phyloP scores from a whole-genome alignment of 2,113 vertebrate species.

The Aspidoscelis tigris region DNA sequence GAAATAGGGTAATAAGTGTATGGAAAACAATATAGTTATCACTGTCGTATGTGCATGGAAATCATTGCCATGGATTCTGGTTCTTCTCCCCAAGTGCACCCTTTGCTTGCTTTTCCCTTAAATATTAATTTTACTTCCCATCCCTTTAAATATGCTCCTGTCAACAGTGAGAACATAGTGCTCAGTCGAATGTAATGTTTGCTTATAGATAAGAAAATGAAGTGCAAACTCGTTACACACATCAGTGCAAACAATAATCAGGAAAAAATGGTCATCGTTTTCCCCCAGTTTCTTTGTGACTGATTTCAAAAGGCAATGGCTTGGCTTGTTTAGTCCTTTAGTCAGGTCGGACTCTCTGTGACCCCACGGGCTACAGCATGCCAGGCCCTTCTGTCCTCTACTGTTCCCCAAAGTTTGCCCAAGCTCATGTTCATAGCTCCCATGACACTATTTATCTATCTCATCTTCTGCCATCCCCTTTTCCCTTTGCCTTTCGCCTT shows the following conservation, averaged over 20 bases:
- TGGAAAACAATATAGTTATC: constrained; percentile 20
- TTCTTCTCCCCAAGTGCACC: not conserved
- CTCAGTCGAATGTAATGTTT: constrained; percentile 16
- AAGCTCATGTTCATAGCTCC: too few relatives aligned
- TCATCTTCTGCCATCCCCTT: too few relatives aligned
- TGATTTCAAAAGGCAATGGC: not conserved
- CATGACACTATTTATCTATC: too few relatives aligned
- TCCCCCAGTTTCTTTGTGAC: not conserved
- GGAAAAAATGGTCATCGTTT: not conserved
- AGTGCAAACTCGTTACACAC: constrained; percentile 23
- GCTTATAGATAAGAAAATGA: constrained; percentile 21
- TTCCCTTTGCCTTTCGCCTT: not conserved
- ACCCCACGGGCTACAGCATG: too few relatives aligned
- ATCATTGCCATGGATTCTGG: constrained; percentile 4
- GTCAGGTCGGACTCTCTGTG: too few relatives aligned
- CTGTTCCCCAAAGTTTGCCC: too few relatives aligned
- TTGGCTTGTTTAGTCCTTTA: not conserved
- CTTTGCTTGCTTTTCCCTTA: not conserved
- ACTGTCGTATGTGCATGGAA: constrained; percentile 4
- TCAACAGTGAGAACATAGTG: constrained; percentile 20
- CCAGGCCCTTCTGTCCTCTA: too few relatives aligned
- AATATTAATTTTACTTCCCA: constrained; percentile 27
- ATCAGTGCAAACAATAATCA: constrained; percentile 5
- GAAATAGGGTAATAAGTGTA: constrained; percentile 8
- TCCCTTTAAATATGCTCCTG: constrained; percentile 8